Evolutionary conservation across 2,888 invertebrate species (phyloP), one percentile per base, ranked within the genome.

Genomic region (Reticulitermes lucifugus): DNA sequence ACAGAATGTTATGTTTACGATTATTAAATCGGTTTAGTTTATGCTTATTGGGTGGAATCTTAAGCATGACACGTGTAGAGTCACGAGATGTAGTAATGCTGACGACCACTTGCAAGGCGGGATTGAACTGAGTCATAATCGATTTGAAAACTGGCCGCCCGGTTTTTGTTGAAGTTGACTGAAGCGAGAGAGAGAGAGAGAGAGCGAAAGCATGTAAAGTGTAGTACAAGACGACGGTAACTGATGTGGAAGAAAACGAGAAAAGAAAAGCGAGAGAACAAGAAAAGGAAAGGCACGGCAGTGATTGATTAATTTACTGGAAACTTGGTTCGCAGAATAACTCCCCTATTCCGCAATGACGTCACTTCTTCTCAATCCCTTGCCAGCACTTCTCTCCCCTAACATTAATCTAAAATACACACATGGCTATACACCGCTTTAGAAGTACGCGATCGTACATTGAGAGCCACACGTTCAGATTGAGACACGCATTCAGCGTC

Each of bases 271-370:
- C 9, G n/a, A 29, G 25, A 79, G n/a, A 80, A 80, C n/a, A 80
- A 80, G 29, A n/a, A 60, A 59, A 46, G 41, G 80, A 29, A 22
- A 79, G 21, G 35, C 35, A 80, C 22, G 60, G 29, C 35, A 80
- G 35, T 55, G 60, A 80, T 80, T 80, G 80, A 80, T 80, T 80
- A 80, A 80, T 80, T 80, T 80, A 80, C 80, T 59, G 80, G 80
- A 80, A 80, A 80, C 80, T 60, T 60, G 35, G 59, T 59, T 55
- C 80, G 35, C 80, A 59, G 60, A 59, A 35, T 10, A 73, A 73
- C 73, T 35, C 73, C 35, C 73, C 73, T 18, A 41, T 73, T 21
- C 21, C 73, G 29, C 18, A 73, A 73, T 73, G 73, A 73, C 73
- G 73, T 73, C 73, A 73, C 41, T 41, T 73, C 29, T 73, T 73